phyloP scores from a whole-genome alignment of 2,113 vertebrate species.

The Xyrauchen texanus region DNA sequence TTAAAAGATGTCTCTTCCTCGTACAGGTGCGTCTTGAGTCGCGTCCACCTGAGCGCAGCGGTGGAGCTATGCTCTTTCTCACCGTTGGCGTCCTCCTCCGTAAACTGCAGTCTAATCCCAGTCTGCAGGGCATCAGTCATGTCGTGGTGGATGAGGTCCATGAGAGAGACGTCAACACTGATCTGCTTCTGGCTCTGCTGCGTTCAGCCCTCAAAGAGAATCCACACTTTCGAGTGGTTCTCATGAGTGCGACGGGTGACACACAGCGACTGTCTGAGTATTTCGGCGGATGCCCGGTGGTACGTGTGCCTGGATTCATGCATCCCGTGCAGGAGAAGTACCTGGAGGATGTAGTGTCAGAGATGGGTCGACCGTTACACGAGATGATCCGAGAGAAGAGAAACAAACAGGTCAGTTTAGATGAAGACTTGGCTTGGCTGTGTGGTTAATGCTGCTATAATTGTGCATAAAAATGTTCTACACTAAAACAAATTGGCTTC shows the following conservation, averaged over 20 bases:
- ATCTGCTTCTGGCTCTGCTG: slow-evolving; percentile 92
- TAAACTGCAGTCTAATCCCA: slow-evolving; percentile 90
- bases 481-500: too few relatives aligned
- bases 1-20: neutral
- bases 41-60: slow-evolving; percentile 79
- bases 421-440: too few relatives aligned
- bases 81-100: slow-evolving; percentile 91
- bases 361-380: slow-evolving; percentile 71
- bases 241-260: slow-evolving; percentile 96
- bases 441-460: too few relatives aligned
- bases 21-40: slow-evolving; percentile 88
- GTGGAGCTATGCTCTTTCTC: slow-evolving; percentile 92
- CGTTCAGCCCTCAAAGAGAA: slow-evolving; percentile 80
- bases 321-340: slow-evolving; percentile 88
- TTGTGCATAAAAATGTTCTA: too few relatives aligned
- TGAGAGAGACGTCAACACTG: slow-evolving; percentile 93
- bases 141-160: slow-evolving; percentile 96
- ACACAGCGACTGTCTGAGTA: slow-evolving; percentile 86
- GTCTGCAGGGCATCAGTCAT: slow-evolving; percentile 88
- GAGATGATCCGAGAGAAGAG: neutral
- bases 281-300: slow-evolving; percentile 85
- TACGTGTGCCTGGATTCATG: slow-evolving; percentile 94
- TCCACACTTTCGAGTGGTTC: slow-evolving; percentile 81
- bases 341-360: slow-evolving; percentile 87
- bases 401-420: slow-evolving; percentile 69